Evolutionary conservation across 2,888 invertebrate species (phyloP).

Genomic region (Ophion slaviceki): DNA sequence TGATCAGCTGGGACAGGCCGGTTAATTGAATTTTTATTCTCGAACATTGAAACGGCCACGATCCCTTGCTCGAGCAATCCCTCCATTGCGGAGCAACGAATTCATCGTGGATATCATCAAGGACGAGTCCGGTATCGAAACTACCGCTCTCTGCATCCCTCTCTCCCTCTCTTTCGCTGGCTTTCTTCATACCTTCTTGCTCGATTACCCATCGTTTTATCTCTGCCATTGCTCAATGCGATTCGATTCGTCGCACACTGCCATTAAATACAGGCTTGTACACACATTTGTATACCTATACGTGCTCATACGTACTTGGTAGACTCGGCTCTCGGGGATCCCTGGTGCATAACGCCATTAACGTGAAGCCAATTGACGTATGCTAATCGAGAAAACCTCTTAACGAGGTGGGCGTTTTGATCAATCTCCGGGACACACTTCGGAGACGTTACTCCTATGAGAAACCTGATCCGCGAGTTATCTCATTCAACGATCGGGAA

Average conservation of each 20-base stretch:
- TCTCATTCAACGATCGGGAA: neutral
- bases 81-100: conserved; percentile 17
- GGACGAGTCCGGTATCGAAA: conserved; percentile 34
- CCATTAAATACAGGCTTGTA: conserved; percentile 15
- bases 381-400: conserved; percentile 52
- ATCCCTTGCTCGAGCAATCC: neutral
- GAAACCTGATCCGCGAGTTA: conserved; percentile 22
- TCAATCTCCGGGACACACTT: conserved; percentile 37
- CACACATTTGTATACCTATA: neutral
- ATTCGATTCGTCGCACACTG: conserved; percentile 33
- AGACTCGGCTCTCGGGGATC: conserved; percentile 18
- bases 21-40: conserved; percentile 76
- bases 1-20: conserved; percentile 70
- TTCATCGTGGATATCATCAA: conserved; percentile 21
- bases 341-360: conserved; percentile 34
- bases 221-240: conserved; percentile 25
- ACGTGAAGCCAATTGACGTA: conserved; percentile 51
- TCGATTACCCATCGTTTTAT: conserved; percentile 22
- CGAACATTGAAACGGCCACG: neutral
- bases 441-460: neutral
- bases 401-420: conserved; percentile 50
- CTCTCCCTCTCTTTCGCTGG: neutral
- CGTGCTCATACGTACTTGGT: neutral
- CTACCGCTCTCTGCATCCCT: conserved; percentile 1
- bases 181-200: neutral